These are phyloP conservation scores for Drosophila tsacasi DNA, from an alignment of 1,140 invertebrate species.

Conservation along the genomic window DNA sequence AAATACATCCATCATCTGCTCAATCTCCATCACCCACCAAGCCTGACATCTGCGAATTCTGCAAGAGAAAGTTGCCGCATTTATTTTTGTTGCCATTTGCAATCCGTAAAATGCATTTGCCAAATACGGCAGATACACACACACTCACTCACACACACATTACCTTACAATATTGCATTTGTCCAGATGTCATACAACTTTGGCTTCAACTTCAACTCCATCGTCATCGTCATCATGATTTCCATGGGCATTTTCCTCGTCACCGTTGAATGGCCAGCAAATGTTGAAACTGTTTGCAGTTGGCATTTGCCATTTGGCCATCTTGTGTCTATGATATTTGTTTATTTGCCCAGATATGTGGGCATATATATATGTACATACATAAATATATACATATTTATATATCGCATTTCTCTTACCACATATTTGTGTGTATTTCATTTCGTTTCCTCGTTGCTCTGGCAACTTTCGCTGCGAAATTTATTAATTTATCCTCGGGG, in stretches of 20 bases:
- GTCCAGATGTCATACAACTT: constrained; percentile 45
- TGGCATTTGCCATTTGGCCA: constrained; percentile 16
- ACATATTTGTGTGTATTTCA: constrained; percentile 23
- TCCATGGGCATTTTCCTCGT: constrained; percentile 15
- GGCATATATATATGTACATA: not conserved
- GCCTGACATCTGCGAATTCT: constrained; percentile 26
- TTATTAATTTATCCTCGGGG: constrained; percentile 82
- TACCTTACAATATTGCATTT: constrained; percentile 43
- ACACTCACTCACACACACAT: constrained; percentile 5
- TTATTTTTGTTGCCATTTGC: constrained; percentile 55
- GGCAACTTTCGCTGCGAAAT: constrained; percentile 71
- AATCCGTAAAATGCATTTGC: constrained; percentile 47
- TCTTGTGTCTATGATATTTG: constrained; percentile 22
- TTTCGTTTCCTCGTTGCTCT: constrained; percentile 30
- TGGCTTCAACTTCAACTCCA: constrained; percentile 34
- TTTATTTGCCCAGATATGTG: constrained; percentile 23
- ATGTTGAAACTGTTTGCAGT: constrained; percentile 32
- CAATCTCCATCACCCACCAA: not conserved
- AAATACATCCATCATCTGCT: constrained; percentile 18
- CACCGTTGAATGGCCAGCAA: constrained; percentile 29
- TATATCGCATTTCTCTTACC: not conserved
- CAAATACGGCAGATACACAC: constrained; percentile 8
- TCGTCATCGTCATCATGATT: constrained; percentile 26
- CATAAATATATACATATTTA: not conserved
- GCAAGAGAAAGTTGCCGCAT: constrained; percentile 12